Evolutionary conservation across 2,797 vertebrate species (phyloP), one percentile per base, ranked within the genome.

Genomic region (Argentina silus): DNA sequence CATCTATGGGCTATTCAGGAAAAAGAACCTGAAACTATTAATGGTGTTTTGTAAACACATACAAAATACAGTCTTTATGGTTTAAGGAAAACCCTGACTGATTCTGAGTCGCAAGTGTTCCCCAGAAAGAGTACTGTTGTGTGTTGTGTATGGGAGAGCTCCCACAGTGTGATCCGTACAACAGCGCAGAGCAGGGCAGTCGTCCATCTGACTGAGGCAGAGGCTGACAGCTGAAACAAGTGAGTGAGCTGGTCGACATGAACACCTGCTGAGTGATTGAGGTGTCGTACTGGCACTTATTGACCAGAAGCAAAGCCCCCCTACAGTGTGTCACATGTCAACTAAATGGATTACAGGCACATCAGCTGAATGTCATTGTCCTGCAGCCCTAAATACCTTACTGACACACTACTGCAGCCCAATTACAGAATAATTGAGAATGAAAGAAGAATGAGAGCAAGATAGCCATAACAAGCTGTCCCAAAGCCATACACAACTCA

Each of bases 261-360:
- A 78, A 86, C 78, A 89, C 91, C 89, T 1, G 85, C 91, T 88
- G 91, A 92, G 86, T 89, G 90, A 90, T 91, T 82, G 83, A 86
- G 85, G 87, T 84, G 89, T 76, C 87, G 83, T 86, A 89, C 89
- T 91, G 89, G 83, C 89, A 91, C 83, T 83, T 89, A 89, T 84
- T 92, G 89, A 89, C 87, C 89, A 83, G 75, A 78, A 80, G 83
- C 51, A 89, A 91, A 88, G 83, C 82, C 89, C 90, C 78, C 91
- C 86, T 81, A 78, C 87, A 65, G 85, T 82, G 88, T 87, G 86
- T 85, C 84, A 84, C 87, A 84, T 89, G 89, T 77, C 68, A 78
- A 74, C 87, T 89, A 90, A 91, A 91, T 85, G 91, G 88, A 93
- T 91, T 89, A 91, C 84, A 87, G 83, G 86, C 84, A 73, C 87